Evolutionary conservation across 2,797 vertebrate species (phyloP), one percentile per base, ranked within the genome.

Genomic region (Cirrhinus molitorella): DNA sequence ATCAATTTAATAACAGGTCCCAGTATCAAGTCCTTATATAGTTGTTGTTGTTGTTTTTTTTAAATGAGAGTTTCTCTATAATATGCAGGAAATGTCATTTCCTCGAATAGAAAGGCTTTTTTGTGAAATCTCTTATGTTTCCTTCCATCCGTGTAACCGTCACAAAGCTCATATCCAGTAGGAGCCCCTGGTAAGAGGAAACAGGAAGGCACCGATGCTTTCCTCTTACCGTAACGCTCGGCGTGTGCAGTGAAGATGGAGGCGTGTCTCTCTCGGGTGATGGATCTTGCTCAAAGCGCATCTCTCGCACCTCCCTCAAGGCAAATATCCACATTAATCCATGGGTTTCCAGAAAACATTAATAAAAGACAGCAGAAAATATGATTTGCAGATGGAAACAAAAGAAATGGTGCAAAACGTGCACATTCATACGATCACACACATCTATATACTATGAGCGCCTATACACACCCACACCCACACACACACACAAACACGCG

Each of bases 121-220:
- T 92, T 94, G 93, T 95, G 94, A 96, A 94, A 94, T 94, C 88
- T 90, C 91, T 91, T 86, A 87, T 86, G 88, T 91, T 87, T 88
- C 87, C 87, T 79, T 82, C 83, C 61, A 63, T 81, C 83, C 79
- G 70, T 40, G 49, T 81, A 79, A 86, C 70, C 57, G 84, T 70
- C 76, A 82, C 86, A 85, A 83, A 89, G 70, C 90, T 43, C 21
- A 31, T 23, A 65, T 90, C 85, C 88, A 88, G 86, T 81, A 72
- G 86, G 87, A 88, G 90, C 89, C 91, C 90, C 92, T 87, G 91
- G 86, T 91, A 91, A 86, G 86, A 93, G 91, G 91, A 91, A 91
- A 95, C 93, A 94, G 92, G 94, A 97, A 97, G 96, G 95, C 96
- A 97, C 95, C 93, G 89, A 91, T 95, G 92, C 94, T 93, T 25